These are phyloP conservation scores for Geothlypis trichas DNA, from an alignment of 2,113 vertebrate species.

Conservation along the genomic window DNA sequence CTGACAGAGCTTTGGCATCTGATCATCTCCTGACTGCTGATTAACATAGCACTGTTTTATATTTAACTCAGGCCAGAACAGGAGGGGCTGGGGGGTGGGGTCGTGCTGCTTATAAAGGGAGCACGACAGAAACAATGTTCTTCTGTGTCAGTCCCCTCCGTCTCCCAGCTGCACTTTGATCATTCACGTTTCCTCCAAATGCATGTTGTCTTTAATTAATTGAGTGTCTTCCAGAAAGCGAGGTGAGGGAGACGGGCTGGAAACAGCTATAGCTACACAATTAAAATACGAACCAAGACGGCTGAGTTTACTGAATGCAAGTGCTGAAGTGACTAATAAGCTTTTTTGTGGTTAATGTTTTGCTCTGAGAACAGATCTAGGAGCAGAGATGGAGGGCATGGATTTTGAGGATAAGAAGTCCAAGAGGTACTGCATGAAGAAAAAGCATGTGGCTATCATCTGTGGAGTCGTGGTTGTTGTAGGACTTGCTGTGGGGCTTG, in stretches of 20 bases:
- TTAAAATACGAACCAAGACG: constrained; percentile 13
- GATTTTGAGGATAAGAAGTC: constrained; percentile 70
- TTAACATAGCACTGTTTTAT: constrained; percentile 80
- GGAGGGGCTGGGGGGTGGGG: constrained; percentile 62
- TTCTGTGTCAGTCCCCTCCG: not conserved
- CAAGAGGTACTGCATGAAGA: constrained; percentile 83
- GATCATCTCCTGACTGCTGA: constrained; percentile 71
- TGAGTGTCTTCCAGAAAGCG: not conserved
- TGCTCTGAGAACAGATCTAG: constrained; percentile 26
- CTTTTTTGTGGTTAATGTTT: not conserved
- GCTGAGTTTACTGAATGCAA: constrained; percentile 28
- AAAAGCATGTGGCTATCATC: constrained; percentile 83
- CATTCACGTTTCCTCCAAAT: not conserved
- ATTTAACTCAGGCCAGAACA: constrained; percentile 79
- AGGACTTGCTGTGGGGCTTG: constrained; percentile 86
- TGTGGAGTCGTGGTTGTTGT: constrained; percentile 75
- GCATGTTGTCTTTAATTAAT: constrained; percentile 40
- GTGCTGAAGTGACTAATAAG: constrained; percentile 30
- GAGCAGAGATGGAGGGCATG: constrained; percentile 73
- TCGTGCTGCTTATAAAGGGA: constrained; percentile 57
- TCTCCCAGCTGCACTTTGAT: constrained; percentile 7
- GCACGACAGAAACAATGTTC: constrained; percentile 13
- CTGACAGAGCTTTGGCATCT: constrained; percentile 73
- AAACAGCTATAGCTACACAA: constrained; percentile 27
- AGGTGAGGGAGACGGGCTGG: not conserved